These are phyloP conservation scores for Ploceus nigricollis DNA, from an alignment of 2,113 vertebrate genomes.

Conservation along the genomic window DNA sequence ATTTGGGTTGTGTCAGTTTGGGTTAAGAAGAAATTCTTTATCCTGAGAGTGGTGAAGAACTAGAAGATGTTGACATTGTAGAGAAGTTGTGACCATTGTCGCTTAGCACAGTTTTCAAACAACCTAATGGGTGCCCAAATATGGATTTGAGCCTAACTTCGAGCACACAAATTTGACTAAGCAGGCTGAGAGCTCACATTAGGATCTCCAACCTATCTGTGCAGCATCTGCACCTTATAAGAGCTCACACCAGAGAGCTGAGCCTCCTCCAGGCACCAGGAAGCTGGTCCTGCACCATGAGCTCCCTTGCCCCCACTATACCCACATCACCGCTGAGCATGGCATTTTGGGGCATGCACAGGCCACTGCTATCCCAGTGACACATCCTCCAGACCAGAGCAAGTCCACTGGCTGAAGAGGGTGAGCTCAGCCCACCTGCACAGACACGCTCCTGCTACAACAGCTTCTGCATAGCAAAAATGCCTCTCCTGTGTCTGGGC, in stretches of 20 bases:
- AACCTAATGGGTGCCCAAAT: background rate
- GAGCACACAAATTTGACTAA: background rate
- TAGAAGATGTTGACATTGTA: background rate
- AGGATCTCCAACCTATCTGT: background rate
- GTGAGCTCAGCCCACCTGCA: background rate
- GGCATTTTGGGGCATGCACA: accelerated
- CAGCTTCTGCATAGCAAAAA: background rate
- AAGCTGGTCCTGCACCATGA: background rate
- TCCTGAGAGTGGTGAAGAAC: background rate
- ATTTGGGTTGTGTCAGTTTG: background rate
- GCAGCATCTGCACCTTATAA: background rate
- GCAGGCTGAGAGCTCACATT: background rate
- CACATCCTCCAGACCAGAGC: background rate
- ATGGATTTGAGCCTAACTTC: background rate
- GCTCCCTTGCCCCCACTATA: background rate
- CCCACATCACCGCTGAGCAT: background rate
- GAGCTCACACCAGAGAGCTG: background rate
- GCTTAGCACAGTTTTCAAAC: background rate
- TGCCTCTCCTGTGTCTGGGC: background rate
- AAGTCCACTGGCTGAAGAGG: background rate
- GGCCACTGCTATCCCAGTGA: background rate
- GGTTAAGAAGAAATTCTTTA: background rate
- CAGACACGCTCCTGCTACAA: background rate
- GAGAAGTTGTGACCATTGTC: background rate
- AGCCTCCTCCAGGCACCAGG: background rate